A percentile compares a stretch with the other conserved stretches of the same genome.
Evolutionary conservation across 2,888 invertebrate species (phyloP).

Genomic region (Acleris emargana): DNA sequence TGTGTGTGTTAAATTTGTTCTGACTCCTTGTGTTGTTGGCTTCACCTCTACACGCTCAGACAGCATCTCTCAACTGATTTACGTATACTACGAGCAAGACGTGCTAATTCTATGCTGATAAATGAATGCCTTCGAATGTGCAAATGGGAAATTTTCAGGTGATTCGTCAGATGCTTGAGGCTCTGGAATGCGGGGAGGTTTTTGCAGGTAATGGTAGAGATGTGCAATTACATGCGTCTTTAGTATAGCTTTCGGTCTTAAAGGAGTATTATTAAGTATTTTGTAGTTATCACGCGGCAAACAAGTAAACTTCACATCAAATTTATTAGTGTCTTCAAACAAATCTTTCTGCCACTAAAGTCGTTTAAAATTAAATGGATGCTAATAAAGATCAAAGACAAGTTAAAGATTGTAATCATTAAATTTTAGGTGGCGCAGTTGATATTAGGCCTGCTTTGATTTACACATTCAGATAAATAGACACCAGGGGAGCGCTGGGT

Average conservation of each 20-base stretch:
- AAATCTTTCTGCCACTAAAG: background rate
- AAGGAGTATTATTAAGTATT: background rate
- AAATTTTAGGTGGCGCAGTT: conserved; percentile 19
- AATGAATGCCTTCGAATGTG: conserved; percentile 66
- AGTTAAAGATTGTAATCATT: conserved; percentile 19
- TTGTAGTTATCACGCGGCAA: too few relatives aligned
- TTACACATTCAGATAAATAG: conserved; percentile 37
- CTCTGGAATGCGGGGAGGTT: conserved; percentile 21
- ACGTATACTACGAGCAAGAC: conserved; percentile 58
- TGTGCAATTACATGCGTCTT: background rate
- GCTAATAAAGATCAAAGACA: conserved; percentile 9
- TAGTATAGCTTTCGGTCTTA: background rate
- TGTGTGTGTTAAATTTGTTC: too few relatives aligned
- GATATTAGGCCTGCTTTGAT: conserved; percentile 29
- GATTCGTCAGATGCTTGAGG: conserved; percentile 50
- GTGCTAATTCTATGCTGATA: conserved; percentile 75
- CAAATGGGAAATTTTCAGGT: conserved; percentile 58
- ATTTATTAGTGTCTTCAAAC: background rate
- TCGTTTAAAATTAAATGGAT: conserved; percentile 2
- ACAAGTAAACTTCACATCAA: too few relatives aligned
- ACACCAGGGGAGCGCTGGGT: conserved; percentile 42
- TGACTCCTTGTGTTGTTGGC: too few relatives aligned
- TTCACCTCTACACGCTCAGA: too few relatives aligned
- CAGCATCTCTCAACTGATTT: too few relatives aligned
- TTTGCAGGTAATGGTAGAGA: conserved; percentile 3